These are phyloP conservation scores for Lagodon rhomboides DNA, from an alignment of 2,797 vertebrate genomes.

Conservation along the genomic window DNA sequence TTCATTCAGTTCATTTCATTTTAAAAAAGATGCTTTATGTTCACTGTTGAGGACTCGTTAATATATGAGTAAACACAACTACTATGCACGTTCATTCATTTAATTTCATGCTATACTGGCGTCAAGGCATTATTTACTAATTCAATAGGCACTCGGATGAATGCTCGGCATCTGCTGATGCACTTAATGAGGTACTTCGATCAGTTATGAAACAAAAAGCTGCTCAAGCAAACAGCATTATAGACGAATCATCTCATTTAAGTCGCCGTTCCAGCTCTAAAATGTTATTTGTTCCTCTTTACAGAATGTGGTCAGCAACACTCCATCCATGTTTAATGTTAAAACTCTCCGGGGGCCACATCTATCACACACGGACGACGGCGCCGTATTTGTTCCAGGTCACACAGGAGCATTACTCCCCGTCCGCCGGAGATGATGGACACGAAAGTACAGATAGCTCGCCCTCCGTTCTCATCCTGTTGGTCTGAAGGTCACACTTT, in stretches of 20 bases:
- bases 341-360: not conserved
- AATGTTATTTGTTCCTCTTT: slow-evolving; percentile 1
- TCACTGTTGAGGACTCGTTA: not conserved
- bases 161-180: slow-evolving; percentile 34
- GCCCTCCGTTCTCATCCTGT: slow-evolving; percentile 15
- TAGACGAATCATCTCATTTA: not conserved
- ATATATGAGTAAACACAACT: slow-evolving; percentile 31
- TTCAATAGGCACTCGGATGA: slow-evolving; percentile 25
- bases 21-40: not conserved
- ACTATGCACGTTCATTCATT: slow-evolving; percentile 12
- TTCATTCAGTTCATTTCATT: not conserved
- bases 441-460: slow-evolving; percentile 44
- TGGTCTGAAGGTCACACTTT: slow-evolving; percentile 62
- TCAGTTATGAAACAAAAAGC: not conserved
- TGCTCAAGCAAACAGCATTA: not conserved
- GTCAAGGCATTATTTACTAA: slow-evolving; percentile 43
- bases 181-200: slow-evolving; percentile 25
- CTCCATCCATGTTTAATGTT: slow-evolving; percentile 41
- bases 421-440: slow-evolving; percentile 22
- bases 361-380: slow-evolving; percentile 7
- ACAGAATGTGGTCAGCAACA: slow-evolving; percentile 3
- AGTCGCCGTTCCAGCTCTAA: slow-evolving; percentile 3
- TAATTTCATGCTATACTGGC: slow-evolving; percentile 32
- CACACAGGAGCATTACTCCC: slow-evolving; percentile 10
- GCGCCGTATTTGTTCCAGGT: slow-evolving; percentile 16